phyloP scores from a whole-genome alignment of 2,888 invertebrate species.

The Zeuzera pyrina region DNA sequence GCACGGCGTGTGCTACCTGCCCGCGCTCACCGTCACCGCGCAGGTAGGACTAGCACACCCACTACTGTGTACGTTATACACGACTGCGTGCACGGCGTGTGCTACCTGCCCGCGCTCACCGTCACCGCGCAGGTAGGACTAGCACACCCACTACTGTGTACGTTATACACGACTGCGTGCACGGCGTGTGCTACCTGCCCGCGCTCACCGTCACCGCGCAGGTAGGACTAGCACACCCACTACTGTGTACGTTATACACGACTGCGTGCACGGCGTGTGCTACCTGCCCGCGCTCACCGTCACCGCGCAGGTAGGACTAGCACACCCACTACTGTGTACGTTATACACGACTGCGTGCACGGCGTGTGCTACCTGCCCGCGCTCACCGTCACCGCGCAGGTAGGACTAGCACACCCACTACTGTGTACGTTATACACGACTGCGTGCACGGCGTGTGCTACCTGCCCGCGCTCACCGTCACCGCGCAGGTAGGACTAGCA shows the following conservation, averaged over 20 bases:
- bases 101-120: slow-evolving; percentile 94
- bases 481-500: too few species aligned
- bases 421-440: slow-evolving; percentile 97
- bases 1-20: slow-evolving; percentile 96
- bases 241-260: slow-evolving; percentile 96
- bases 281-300: slow-evolving; percentile 94
- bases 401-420: too few species aligned
- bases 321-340: slow-evolving; percentile 95
- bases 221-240: too few species aligned
- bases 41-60: too few species aligned
- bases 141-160: slow-evolving; percentile 96
- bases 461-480: too few species aligned
- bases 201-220: too few species aligned
- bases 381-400: too few species aligned
- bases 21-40: too few species aligned
- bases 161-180: slow-evolving; percentile 97
- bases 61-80: slow-evolving; percentile 97
- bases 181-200: slow-evolving; percentile 96
- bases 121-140: too few species aligned
- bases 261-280: slow-evolving; percentile 97
- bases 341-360: slow-evolving; percentile 98
- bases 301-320: too few species aligned
- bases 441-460: slow-evolving; percentile 98
- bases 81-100: slow-evolving; percentile 97
- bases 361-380: slow-evolving; percentile 96